Base-by-base conservation (phyloP, 2,113 vertebrate genomes). In the Mixornis gularis region DNA sequence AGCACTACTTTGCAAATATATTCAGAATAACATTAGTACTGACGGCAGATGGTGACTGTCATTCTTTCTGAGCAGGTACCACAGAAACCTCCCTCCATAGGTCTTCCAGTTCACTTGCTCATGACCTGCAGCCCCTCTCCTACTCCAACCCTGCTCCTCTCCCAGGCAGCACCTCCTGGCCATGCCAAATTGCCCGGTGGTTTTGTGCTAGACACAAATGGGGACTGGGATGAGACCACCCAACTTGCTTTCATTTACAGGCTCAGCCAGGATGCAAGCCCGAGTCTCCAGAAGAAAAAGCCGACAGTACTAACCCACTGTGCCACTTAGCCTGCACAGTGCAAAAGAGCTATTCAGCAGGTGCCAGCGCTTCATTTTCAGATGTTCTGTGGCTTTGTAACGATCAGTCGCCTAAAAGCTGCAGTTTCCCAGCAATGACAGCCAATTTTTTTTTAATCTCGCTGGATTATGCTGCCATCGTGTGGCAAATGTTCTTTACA, bases 171-270 rank as follows among this genome's bases (percentile, higher is more conserved):
- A 90, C 44, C 77, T 63, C 84, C 63, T 79, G 52, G 59, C 64
- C 41, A 12, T 95, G 92, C 94, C 46, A 68, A 95, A 21, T 88
- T 96, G 93, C 84, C 18, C 46, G 69, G 87, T 56, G 85, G 80
- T 93, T 97, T 96, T 97, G 95, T 97, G 95, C 87, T 93, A 70
- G 17, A 69, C 84, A 92, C 93, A 94, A 96, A 96, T 52, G 59
- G 63, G 91, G 78, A 82, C 88, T 91, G 73, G 36, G 80, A 95
- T 52, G 77, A 95, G 97, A 97, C 98, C 97, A 98, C 98, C 96
- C 97, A 97, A 82, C 77, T 96, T 79, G 96, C 94, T 95, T 93
- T 89, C 94, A 84, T 95, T 96, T 91, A 43, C 62, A 32, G 58
- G 63, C 83, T 89, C 82, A 92, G n/a, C 89, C 94, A 86, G 91